Percentiles rank a stretch among this genome's conserved stretches.
Conservation (phyloP, 1,140 invertebrate species). For the Neomicropteryx cornuta region DNA sequence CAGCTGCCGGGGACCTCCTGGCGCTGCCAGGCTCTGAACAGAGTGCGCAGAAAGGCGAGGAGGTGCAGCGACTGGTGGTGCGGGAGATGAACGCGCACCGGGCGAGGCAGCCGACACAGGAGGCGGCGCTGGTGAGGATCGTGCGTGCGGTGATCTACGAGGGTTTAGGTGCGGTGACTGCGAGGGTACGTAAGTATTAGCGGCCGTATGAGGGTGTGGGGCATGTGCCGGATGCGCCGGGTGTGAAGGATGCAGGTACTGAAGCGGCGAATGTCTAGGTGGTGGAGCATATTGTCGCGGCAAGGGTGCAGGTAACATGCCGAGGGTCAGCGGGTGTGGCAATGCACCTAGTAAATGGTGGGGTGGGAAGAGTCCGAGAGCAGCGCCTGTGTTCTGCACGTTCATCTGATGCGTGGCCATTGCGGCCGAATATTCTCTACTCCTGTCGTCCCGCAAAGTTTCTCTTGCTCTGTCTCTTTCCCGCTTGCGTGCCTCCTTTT, state of each 20-base stretch:
- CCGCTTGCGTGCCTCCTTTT: constrained; percentile 23
- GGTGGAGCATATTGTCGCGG: neutral
- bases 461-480: constrained; percentile 14
- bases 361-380: too few relatives aligned
- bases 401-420: too few relatives aligned
- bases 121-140: constrained; percentile 5
- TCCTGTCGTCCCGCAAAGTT: constrained; percentile 15
- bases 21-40: neutral
- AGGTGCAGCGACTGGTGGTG: neutral
- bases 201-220: too few relatives aligned
- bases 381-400: too few relatives aligned
- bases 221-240: constrained; percentile 12
- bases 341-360: neutral
- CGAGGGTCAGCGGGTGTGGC: neutral
- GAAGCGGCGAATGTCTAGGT: too few relatives aligned
- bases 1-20: neutral
- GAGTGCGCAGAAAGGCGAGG: neutral
- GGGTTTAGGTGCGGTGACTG: constrained; percentile 12
- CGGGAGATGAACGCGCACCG: constrained; percentile 4
- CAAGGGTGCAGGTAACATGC: neutral
- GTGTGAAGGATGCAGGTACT: too few relatives aligned
- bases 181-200: constrained; percentile 12
- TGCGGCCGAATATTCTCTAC: too few relatives aligned
- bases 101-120: constrained; percentile 7
- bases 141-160: constrained; percentile 12